Base-by-base conservation (phyloP, 2,888 invertebrate genomes). In the Physocephala rufipes region DNA sequence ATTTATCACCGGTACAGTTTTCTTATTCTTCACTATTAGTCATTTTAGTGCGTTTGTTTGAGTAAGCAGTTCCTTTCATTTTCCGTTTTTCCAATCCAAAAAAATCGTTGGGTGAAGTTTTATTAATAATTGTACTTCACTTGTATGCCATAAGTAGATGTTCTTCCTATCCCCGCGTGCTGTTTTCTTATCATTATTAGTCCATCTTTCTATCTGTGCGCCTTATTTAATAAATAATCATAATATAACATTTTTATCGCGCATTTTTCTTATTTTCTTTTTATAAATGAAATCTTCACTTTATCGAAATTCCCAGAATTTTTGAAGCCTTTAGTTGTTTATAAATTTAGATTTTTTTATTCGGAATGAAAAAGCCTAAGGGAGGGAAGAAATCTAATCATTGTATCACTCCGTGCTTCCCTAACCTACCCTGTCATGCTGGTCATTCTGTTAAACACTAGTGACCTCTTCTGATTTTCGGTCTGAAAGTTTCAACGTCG, bases 241-340 rank as follows among this genome's bases (percentile, higher is more conserved):
- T 28, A 58, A 58, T 58, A 28, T 28, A 13, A 15, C 15, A 15
- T 58, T 26, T 58, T 58, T 58, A 58, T 58, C 58, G 24, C 15
- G 26, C 12, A 26, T 58, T 58, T 24, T 58, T 58, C 15, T 58
- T 26, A 15, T 15, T 28, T 24, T 24, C 19, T 12, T 12, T 15
- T 24, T 26, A 28, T 9, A 15, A 26, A 58, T 26, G 24, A 24
- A 58, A 24, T 28, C 28, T 49, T 16, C 16, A 12, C n/a, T 49
- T 19, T 19, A 49, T 49, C 15, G 49, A 49, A 49, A 49, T 49
- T 49, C 49, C 3, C 16, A 49, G 49, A 49, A 49, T 49, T 49
- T 49, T 49, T 19, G 7, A n/a, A 9, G 9, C 45, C 16, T 49
- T 3, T 19, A 3, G 16, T 15, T 49, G 2, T n/a, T 49, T 49